Base-by-base conservation (phyloP, 2,797 vertebrate species). In the Threskiornis aethiopicus region DNA sequence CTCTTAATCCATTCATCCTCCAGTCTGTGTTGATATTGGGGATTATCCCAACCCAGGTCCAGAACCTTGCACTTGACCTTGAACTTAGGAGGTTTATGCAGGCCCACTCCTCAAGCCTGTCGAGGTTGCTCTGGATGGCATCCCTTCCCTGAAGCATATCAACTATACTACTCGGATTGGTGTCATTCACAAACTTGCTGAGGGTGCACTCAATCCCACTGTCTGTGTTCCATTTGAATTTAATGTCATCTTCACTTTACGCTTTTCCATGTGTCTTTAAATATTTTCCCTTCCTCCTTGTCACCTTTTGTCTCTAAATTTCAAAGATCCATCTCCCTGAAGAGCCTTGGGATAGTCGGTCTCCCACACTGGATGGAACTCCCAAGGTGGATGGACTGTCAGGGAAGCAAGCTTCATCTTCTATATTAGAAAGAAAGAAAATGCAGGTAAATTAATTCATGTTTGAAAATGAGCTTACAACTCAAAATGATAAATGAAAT, bases 391-490 rank as follows among this genome's bases (percentile, higher is more conserved):
- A 95, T 31, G 72, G 57, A 46, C 29, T 58, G 12, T 41, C 87
- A 44, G 93, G 84, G 37, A 96, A 94, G 62, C 96, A 93, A 57
- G 24, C 35, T 87, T 72, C 54, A 14, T 88, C 76, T 51, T 93
- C 84, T 62, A 1, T 37, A n/a, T n/a, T 79, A 84, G 97, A 97
- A 89, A 97, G 70, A 94, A 97, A 90, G 78, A 97, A 96, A 95
- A 61, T 28, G 8, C 97, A 96, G 96, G 97, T 97, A 93, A 92
- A 75, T 35, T 2, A 79, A 21, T 81, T 82, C 3, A 20, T 31
- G 11, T 65, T 90, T 52, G n/a, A 57, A 79, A 72, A 64, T 10
- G 77, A 47, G 24, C 57, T 83, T 55, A 57, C 29, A 81, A 22
- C 21, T 77, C 25, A 39, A 59, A 92, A 75, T 20, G 2, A 47